Percentiles rank a stretch among this genome's conserved stretches.
phyloP scores from a whole-genome alignment of 1,140 invertebrate genomes.

The Phenacoccus solenopsis region DNA sequence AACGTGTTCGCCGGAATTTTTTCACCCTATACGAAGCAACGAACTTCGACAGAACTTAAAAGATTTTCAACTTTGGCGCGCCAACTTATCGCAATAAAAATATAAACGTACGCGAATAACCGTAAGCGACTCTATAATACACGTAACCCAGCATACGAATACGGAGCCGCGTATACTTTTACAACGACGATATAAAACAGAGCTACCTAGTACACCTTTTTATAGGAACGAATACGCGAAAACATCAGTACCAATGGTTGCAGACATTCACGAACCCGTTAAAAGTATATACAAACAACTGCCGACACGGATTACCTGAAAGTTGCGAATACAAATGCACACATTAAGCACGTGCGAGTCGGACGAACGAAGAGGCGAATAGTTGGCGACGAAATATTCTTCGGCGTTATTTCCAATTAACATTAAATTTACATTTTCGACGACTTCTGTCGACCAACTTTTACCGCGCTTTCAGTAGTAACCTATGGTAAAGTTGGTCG shows the following conservation, averaged over 20 bases:
- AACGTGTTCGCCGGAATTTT: background rate
- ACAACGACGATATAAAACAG: background rate
- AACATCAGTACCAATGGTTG: background rate
- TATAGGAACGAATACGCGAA: too few relatives aligned
- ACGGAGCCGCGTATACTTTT: too few relatives aligned
- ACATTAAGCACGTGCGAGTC: background rate
- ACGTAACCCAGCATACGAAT: too few relatives aligned
- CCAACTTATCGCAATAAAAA: background rate
- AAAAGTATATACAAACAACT: background rate
- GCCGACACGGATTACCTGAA: background rate
- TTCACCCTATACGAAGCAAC: background rate
- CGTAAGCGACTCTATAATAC: too few relatives aligned
- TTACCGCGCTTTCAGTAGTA: too few relatives aligned
- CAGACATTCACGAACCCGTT: background rate
- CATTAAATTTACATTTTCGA: constrained; percentile 3
- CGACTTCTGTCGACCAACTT: too few relatives aligned
- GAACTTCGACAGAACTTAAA: background rate
- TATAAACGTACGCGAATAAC: background rate
- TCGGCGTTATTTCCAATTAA: background rate
- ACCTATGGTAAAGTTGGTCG: too few relatives aligned
- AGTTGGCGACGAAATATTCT: background rate
- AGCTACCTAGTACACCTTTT: too few relatives aligned
- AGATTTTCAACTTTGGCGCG: background rate
- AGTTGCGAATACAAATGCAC: background rate
- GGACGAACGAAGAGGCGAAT: background rate